Base-by-base conservation (phyloP, 2,113 vertebrate genomes). In the Shinisaurus crocodilurus region DNA sequence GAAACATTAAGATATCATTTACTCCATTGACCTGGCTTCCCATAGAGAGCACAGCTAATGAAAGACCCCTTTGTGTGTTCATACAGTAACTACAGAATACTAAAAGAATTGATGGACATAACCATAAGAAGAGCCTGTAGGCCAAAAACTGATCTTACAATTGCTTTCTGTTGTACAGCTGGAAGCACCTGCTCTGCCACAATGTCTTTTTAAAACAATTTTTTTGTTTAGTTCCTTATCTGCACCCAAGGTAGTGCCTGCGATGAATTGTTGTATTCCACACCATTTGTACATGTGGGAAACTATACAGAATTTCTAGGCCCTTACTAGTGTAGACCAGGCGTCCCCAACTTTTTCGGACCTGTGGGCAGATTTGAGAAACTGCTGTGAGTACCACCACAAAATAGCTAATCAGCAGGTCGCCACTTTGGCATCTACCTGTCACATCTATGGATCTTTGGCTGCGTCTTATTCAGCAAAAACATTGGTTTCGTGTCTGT, bases 1-100 rank as follows among this genome's bases (percentile, higher is more conserved):
- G 95, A 43, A 97, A 96, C 95, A 95, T 96, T 96, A 97, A 97
- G 95, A 92, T 97, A 96, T 97, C 96, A 95, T 97, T 97, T 97
- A 96, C 96, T 96, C 57, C 0, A 88, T 93, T 90, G 93, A 92
- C 91, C 91, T 92, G 92, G 93, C 95, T 97, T 97, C 93, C 92
- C 95, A 93, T 82, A 89, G 90, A 96, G 91, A 84, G 0, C 91
- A 72, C 90, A 90, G 90, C 91, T 95, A 95, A 97, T 97, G 97
- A 98, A 97, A 97, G 97, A 88, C 92, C 34, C 93, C 96, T 96
- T 98, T 97, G 97, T 97, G 89, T 89, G 84, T 81, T 81, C 54
- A 69, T 94, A 94, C 94, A 96, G 90, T 95, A 95, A 95, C 92
- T 94, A 69, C 89, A 95, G 92, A 96, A 74, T 95, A 95, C 94